These are phyloP conservation scores for Catharus ustulatus DNA, from an alignment of 2,797 vertebrate genomes.

Conservation along the genomic window DNA sequence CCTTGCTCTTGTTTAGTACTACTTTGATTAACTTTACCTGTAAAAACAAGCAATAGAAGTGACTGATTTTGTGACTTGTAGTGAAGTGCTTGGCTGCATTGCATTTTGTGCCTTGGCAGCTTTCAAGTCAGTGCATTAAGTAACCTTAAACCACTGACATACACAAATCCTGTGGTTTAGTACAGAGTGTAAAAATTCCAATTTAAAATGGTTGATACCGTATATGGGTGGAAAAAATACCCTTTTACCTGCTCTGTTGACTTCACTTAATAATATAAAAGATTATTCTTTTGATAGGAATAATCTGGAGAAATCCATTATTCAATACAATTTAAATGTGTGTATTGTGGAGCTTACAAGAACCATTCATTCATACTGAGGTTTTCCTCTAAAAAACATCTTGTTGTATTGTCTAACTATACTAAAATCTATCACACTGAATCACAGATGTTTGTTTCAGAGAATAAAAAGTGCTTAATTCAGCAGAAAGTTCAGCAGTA, in stretches of 20 bases:
- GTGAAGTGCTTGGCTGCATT: not conserved
- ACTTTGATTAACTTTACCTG: not conserved
- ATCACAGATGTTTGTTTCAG: conserved; percentile 59
- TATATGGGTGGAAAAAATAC: not conserved
- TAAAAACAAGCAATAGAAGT: not conserved
- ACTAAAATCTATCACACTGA: conserved; percentile 44
- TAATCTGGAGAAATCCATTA: conserved; percentile 8
- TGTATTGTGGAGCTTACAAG: not conserved
- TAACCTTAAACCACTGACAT: not conserved
- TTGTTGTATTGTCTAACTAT: conserved; percentile 14
- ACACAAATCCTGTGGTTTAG: not conserved
- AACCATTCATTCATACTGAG: not conserved
- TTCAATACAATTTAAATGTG: not conserved
- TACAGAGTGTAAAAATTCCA: not conserved
- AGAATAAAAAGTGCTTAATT: conserved; percentile 36
- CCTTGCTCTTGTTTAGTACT: not conserved
- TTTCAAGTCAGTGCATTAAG: not conserved
- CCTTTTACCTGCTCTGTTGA: not conserved
- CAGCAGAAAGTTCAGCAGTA: conserved; percentile 36
- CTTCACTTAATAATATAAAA: not conserved
- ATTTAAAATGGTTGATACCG: not conserved
- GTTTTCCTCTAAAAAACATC: not conserved
- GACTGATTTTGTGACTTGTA: not conserved
- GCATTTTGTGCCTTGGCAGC: not conserved
- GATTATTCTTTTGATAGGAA: not conserved